Base-by-base conservation (phyloP, 2,888 invertebrate species). In the Cheilosia pagana region DNA sequence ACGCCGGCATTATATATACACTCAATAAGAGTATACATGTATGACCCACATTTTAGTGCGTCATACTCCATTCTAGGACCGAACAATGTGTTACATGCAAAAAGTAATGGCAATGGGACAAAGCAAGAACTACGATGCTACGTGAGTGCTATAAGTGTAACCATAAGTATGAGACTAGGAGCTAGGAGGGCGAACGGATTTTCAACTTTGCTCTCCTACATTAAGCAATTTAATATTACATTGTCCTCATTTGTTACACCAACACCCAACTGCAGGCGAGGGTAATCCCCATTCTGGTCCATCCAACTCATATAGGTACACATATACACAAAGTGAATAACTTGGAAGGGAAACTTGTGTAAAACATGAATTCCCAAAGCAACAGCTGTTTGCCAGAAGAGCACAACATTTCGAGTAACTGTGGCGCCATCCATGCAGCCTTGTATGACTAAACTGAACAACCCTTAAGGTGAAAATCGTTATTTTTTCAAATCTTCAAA, bases 361-460 rank as follows among this genome's bases (percentile, higher is more conserved):
- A 68, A 59, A 67, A 68, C 60, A 76, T 59, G 45, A 62, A 70
- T 55, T 77, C 62, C 48, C 62, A 62, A 19, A 77, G 77, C 68
- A 77, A 68, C 60, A 67, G 55, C 65, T 65, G 23, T 63, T 65
- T 35, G 35, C 50, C 23, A 7, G 45, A 48, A 31, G 45, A 14
- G 28, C n/a, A 57, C 5, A 35, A 21, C 6, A 25, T 16, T 31
- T 57, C 21, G 14, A 43, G 23, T n/a, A 48, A 39, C 48, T 48
- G 59, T 19, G 57, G 67, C 67, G 28, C 53, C 45, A 12, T 7
- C 41, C 41, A 28, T 62, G 25, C 45, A 28, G 16, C 45, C 19
- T 45, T 70, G 67, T n/a, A 31, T 16, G 21, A 8, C 14, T 41
- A 19, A 53, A 67, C 55, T 55, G 57, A 68, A 57, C 19, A 60